Percentiles rank a stretch among this genome's conserved stretches.
Evolutionary conservation across 2,797 vertebrate genomes (phyloP).

Genomic region (Botia almorhae): DNA sequence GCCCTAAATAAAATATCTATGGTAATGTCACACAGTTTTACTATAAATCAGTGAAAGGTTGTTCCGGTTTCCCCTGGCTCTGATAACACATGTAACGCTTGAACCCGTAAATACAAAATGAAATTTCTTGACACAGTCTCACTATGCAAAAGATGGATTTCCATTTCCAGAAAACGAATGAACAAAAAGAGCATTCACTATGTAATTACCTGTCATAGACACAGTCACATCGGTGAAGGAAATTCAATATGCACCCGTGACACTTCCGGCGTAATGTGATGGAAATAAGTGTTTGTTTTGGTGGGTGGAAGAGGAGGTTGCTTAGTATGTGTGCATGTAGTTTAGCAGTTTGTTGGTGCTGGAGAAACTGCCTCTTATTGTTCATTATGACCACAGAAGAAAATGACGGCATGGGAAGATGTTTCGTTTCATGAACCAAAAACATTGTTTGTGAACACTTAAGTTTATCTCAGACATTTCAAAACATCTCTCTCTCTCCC

Average conservation of each 20-base stretch:
- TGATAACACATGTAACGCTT: conserved; percentile 61
- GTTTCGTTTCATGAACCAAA: conserved; percentile 63
- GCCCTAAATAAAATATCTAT: conserved; percentile 33
- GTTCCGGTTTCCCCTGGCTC: conserved; percentile 39
- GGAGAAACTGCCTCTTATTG: conserved; percentile 53
- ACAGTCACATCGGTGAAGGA: conserved; percentile 65
- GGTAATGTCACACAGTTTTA: conserved; percentile 62
- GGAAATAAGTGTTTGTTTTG: conserved; percentile 74
- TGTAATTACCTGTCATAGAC: conserved; percentile 78
- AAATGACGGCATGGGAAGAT: conserved; percentile 43
- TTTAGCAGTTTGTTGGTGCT: conserved; percentile 33
- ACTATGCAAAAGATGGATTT: conserved; percentile 73
- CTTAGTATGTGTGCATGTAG: neutral
- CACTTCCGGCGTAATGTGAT: conserved; percentile 63
- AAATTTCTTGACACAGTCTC: conserved; percentile 68
- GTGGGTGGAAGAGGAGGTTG: conserved; percentile 51
- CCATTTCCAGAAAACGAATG: conserved; percentile 70
- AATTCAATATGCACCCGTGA: conserved; percentile 75
- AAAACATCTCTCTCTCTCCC: conserved; percentile 74
- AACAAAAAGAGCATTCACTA: conserved; percentile 76
- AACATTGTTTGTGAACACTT: conserved; percentile 67
- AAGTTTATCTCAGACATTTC: conserved; percentile 72
- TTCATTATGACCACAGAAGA: conserved; percentile 53
- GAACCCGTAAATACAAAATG: conserved; percentile 65
- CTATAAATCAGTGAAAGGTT: conserved; percentile 21